phyloP scores from a whole-genome alignment of 2,797 vertebrate species.

The Scyliorhinus canicula region DNA sequence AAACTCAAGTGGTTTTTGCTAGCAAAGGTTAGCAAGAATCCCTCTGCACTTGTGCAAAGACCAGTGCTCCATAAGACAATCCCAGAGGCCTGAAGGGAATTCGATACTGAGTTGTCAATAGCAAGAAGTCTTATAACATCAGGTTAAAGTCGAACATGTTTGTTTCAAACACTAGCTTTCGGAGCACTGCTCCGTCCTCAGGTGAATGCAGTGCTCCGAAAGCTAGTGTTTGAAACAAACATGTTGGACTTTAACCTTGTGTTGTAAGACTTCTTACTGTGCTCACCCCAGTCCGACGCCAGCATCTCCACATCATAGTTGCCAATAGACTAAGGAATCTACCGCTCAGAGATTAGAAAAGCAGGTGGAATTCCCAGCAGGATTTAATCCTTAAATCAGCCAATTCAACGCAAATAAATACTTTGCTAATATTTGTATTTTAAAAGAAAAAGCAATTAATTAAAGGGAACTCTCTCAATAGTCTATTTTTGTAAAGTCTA shows the following conservation, averaged over 20 bases:
- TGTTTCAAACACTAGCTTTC: too few species aligned
- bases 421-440: too few species aligned
- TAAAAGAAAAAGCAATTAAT: too few species aligned
- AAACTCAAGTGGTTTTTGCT: background rate
- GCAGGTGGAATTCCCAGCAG: background rate
- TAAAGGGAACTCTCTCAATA: background rate
- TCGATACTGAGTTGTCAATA: background rate
- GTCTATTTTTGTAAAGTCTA: background rate
- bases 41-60: background rate
- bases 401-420: background rate
- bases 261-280: too few species aligned
- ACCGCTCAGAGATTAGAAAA: background rate
- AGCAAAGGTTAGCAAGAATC: background rate
- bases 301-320: too few species aligned
- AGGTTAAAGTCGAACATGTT: too few species aligned
- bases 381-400: background rate
- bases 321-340: background rate
- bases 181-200: too few species aligned
- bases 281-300: too few species aligned
- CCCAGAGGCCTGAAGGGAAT: background rate
- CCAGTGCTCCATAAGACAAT: background rate
- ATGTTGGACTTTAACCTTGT: too few species aligned
- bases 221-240: too few species aligned
- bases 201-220: too few species aligned
- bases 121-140: too few species aligned